Evolutionary conservation across 2,888 invertebrate species (phyloP).

Genomic region (Biston stratarius): DNA sequence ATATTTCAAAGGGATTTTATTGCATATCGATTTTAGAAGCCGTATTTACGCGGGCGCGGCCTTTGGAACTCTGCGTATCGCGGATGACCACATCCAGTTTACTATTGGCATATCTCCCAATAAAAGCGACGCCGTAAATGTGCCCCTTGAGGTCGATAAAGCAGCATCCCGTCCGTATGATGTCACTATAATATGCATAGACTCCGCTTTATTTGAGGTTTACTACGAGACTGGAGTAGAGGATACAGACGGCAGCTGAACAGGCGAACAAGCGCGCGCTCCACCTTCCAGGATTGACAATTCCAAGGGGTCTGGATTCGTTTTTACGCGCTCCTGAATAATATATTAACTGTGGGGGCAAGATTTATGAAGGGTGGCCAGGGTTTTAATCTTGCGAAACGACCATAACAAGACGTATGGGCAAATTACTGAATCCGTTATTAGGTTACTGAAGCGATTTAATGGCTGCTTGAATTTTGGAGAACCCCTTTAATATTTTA

Average conservation of each 20-base stretch:
- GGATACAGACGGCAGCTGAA: conserved; percentile 29
- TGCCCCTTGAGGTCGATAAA: conserved; percentile 75
- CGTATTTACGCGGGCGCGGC: conserved; percentile 18
- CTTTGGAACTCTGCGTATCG: conserved; percentile 42
- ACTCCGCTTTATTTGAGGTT: conserved; percentile 81
- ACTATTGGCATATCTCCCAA: conserved; percentile 76
- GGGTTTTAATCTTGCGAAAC: conserved; percentile 82
- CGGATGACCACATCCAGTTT: conserved; percentile 67
- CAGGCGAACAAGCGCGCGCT: conserved; percentile 16
- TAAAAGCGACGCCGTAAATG: conserved; percentile 74
- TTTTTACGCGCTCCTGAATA: conserved; percentile 81
- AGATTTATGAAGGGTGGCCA: conserved; percentile 83
- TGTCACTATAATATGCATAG: conserved; percentile 85
- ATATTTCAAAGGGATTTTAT: conserved; percentile 31
- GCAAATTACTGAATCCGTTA: conserved; percentile 83
- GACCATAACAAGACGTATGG: conserved; percentile 85
- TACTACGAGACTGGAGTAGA: conserved; percentile 54
- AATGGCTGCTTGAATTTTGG: conserved; percentile 76
- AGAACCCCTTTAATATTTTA: conserved; percentile 71
- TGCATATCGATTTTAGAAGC: conserved; percentile 31
- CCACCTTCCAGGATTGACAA: conserved; percentile 62
- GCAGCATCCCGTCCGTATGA: conserved; percentile 74
- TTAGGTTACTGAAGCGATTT: conserved; percentile 73
- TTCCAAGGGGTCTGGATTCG: conserved; percentile 68
- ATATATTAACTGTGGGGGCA: conserved; percentile 76